phyloP scores from a whole-genome alignment of 2,888 invertebrate genomes.

The Ecdyonurus torrentis region DNA sequence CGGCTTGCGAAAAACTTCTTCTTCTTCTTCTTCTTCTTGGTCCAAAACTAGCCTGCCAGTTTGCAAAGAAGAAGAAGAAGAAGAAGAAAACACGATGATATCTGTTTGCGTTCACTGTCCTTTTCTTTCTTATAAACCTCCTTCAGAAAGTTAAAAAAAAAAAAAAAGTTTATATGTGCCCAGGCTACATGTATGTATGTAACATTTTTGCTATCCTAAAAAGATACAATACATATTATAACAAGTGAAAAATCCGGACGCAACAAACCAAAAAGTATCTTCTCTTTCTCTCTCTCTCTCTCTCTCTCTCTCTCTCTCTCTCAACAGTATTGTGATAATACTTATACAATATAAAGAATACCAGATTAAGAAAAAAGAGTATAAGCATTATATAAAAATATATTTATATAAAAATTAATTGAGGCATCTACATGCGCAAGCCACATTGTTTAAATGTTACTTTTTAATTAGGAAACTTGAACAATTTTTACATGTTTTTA shows the following conservation, averaged over 20 bases:
- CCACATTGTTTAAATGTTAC: not conserved
- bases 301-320: too few relatives aligned
- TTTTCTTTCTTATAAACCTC: not conserved
- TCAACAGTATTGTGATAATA: not conserved
- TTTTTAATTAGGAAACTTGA: not conserved
- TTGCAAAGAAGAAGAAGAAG: too few relatives aligned
- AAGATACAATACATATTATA: too few relatives aligned
- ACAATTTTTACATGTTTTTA: too few relatives aligned
- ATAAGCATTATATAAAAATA: not conserved
- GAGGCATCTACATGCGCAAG: not conserved
- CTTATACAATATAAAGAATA: not conserved
- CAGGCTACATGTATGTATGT: not conserved
- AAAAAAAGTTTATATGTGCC: not conserved
- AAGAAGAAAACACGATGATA: not conserved
- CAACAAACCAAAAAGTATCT: too few relatives aligned
- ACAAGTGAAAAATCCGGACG: too few relatives aligned
- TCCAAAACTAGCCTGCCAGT: not conserved
- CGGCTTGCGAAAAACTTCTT: not conserved
- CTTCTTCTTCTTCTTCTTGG: not conserved
- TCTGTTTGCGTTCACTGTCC: not conserved
- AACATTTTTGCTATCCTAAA: not conserved
- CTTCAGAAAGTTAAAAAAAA: too few relatives aligned
- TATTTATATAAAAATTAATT: not conserved
- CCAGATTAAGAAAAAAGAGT: too few relatives aligned
- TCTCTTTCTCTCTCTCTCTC: too few relatives aligned